Conservation (phyloP, 2,888 invertebrate species). For the Tethea ocularis region DNA sequence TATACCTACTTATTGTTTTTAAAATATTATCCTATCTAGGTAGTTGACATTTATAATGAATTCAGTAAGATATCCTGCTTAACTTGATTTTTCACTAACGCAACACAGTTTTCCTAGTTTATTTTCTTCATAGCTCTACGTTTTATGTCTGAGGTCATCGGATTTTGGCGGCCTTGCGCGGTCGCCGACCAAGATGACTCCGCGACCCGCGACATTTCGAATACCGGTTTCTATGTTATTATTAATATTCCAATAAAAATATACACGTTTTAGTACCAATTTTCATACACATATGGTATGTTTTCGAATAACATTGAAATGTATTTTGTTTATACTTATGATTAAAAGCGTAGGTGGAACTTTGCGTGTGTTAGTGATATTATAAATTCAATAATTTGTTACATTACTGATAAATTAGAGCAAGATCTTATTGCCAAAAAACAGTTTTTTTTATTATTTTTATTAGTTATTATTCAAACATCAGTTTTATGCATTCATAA, state of each 20-base stretch:
- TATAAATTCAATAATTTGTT: background rate
- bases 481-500: background rate
- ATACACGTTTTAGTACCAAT: slow-evolving; percentile 24
- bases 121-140: slow-evolving; percentile 47
- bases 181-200: slow-evolving; percentile 76
- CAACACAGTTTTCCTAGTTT: slow-evolving; percentile 19
- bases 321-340: slow-evolving; percentile 22
- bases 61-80: too few relatives aligned
- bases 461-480: background rate
- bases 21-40: too few relatives aligned
- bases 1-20: too few relatives aligned
- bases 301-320: slow-evolving; percentile 29
- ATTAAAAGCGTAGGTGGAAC: slow-evolving; percentile 23
- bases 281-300: slow-evolving; percentile 25
- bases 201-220: slow-evolving; percentile 66
- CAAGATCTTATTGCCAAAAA: slow-evolving; percentile 5
- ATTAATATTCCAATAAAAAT: slow-evolving; percentile 28
- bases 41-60: too few relatives aligned
- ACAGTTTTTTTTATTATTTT: background rate
- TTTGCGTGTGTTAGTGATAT: background rate
- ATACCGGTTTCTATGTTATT: slow-evolving; percentile 41
- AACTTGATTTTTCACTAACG: too few relatives aligned
- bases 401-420: slow-evolving; percentile 10
- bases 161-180: slow-evolving; percentile 77
- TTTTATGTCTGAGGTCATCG: slow-evolving; percentile 72